Evolutionary conservation across 1,140 invertebrate genomes (phyloP).

Genomic region (Drosophila nasuta): DNA sequence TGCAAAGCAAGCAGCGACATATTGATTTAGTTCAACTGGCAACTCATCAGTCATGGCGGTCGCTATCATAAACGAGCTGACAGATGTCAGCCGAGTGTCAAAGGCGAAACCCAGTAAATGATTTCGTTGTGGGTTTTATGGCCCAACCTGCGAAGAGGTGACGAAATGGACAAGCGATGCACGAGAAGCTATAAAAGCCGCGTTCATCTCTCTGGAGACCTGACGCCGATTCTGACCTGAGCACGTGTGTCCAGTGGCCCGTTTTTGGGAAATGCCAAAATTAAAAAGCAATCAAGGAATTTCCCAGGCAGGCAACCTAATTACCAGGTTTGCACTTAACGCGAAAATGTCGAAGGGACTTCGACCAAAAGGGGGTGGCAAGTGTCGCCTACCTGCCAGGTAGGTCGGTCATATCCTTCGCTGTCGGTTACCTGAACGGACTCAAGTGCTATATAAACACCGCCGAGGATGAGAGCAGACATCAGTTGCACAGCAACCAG

Average conservation of each 20-base stretch:
- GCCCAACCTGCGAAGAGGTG: constrained; percentile 15
- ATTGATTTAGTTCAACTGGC: constrained; percentile 6
- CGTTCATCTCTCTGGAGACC: too few species aligned
- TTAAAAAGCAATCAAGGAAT: constrained; percentile 63
- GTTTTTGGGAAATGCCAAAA: constrained; percentile 50
- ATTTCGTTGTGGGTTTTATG: constrained; percentile 9
- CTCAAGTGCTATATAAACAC: constrained; percentile 47
- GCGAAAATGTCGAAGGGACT: constrained; percentile 18
- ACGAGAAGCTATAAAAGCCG: not conserved
- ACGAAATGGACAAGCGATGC: not conserved
- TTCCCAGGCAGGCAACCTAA: constrained; percentile 24
- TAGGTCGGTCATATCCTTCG: not conserved
- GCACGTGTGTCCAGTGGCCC: not conserved
- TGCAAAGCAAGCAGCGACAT: not conserved
- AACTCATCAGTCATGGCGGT: constrained; percentile 6
- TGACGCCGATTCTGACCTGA: too few species aligned
- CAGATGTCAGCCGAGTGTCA: constrained; percentile 28
- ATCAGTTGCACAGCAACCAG: constrained; percentile 54
- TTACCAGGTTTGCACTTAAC: constrained; percentile 26
- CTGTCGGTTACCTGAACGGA: not conserved
- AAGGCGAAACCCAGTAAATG: too few species aligned
- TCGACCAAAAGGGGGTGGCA: not conserved
- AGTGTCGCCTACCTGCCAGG: constrained; percentile 22
- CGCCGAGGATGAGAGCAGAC: not conserved
- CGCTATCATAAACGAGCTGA: not conserved